Evolutionary conservation across 2,113 vertebrate genomes (phyloP).

Genomic region (Empidonax traillii): DNA sequence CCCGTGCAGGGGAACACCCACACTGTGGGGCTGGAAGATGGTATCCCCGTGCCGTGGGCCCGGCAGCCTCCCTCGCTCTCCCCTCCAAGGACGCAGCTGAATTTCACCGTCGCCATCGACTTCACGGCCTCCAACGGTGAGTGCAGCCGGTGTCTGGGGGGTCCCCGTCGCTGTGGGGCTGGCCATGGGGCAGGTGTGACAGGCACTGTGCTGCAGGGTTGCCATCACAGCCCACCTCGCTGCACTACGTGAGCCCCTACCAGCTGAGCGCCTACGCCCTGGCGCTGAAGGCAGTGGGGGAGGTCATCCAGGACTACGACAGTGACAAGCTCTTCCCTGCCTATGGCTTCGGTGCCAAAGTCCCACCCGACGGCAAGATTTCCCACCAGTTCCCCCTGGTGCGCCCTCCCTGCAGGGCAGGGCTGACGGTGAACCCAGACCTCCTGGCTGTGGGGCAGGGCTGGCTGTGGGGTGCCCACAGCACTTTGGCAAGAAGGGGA

Average conservation of each 20-base stretch:
- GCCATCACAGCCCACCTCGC: constrained; percentile 94
- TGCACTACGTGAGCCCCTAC: constrained; percentile 97
- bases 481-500: neutral
- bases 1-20: neutral
- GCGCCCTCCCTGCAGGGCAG: neutral
- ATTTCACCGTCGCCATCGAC: constrained; percentile 98
- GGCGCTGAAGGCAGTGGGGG: constrained; percentile 96
- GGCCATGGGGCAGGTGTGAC: rapidly evolving
- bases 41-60: neutral
- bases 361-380: constrained; percentile 95
- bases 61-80: constrained; percentile 12
- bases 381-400: constrained; percentile 97
- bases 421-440: neutral
- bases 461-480: neutral
- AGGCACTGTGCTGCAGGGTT: constrained; percentile 78
- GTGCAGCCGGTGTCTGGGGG: neutral
- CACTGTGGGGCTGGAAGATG: neutral
- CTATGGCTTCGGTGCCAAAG: constrained; percentile 95
- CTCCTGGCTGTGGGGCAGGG: neutral
- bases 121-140: constrained; percentile 98
- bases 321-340: constrained; percentile 98
- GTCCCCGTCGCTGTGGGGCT: neutral
- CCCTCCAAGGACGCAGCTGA: constrained; percentile 89
- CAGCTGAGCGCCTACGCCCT: constrained; percentile 98
- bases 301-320: constrained; percentile 99